phyloP scores from a whole-genome alignment of 2,797 vertebrate genomes.

The Chelon auratus region DNA sequence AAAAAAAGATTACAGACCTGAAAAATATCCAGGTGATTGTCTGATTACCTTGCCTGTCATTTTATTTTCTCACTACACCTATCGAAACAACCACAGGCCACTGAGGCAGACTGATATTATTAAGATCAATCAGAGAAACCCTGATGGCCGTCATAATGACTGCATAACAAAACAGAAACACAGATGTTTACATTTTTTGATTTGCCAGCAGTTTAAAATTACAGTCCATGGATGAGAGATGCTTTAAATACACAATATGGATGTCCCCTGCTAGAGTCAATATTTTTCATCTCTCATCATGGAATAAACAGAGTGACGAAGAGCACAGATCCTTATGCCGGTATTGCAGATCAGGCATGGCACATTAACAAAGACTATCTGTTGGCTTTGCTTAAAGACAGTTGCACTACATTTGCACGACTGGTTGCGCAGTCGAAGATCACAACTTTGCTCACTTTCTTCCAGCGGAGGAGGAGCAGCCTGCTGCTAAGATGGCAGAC shows the following conservation, averaged over 20 bases:
- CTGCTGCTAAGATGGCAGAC: slow-evolving; percentile 51
- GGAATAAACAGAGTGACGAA: slow-evolving; percentile 19
- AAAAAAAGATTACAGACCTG: slow-evolving; percentile 9
- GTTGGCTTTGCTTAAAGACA: not conserved
- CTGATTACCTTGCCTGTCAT: slow-evolving; percentile 7
- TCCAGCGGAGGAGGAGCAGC: slow-evolving; percentile 54
- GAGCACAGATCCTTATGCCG: slow-evolving; percentile 2
- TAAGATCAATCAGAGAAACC: slow-evolving; percentile 30
- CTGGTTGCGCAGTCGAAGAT: slow-evolving; percentile 6
- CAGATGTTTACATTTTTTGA: slow-evolving; percentile 32
- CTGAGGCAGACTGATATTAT: slow-evolving; percentile 21
- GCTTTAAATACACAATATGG: slow-evolving; percentile 18
- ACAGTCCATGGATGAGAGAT: slow-evolving; percentile 10
- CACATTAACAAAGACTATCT: slow-evolving; percentile 6
- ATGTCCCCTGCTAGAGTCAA: not conserved
- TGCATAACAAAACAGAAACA: slow-evolving; percentile 24
- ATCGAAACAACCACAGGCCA: slow-evolving; percentile 19
- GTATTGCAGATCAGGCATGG: slow-evolving; percentile 18
- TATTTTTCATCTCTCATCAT: not conserved
- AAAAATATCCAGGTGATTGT: slow-evolving; percentile 10
- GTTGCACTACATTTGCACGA: no score
- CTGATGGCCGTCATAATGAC: slow-evolving; percentile 14
- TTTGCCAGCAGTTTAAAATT: slow-evolving; percentile 39
- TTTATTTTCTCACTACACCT: slow-evolving; percentile 17
- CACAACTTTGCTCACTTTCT: slow-evolving; percentile 24